Evolutionary conservation across 2,113 vertebrate species (phyloP).

Genomic region (Lathamus discolor): DNA sequence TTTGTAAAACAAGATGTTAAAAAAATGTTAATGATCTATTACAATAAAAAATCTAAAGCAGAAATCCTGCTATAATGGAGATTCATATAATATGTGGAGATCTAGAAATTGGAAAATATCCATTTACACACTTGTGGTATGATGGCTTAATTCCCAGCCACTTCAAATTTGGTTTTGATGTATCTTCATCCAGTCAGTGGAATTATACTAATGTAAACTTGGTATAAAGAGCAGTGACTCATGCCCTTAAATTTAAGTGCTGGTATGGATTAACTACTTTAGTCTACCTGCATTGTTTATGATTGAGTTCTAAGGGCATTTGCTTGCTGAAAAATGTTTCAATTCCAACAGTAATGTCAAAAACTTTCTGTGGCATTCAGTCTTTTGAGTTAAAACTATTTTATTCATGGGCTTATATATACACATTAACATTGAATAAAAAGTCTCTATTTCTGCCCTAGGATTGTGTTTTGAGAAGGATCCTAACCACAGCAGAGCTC

Average conservation of each 20-base stretch:
- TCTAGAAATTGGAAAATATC: constrained; percentile 1
- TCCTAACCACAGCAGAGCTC: not conserved
- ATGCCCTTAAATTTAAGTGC: not conserved
- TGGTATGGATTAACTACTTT: not conserved
- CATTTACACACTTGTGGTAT: not conserved
- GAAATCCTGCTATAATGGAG: not conserved
- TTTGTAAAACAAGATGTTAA: not conserved
- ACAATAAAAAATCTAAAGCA: not conserved
- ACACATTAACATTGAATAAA: not conserved
- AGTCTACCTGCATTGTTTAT: not conserved
- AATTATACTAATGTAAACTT: not conserved
- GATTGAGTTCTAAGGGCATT: not conserved
- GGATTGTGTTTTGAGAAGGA: not conserved
- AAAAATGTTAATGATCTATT: not conserved
- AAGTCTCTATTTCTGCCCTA: not conserved
- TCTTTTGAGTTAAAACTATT: not conserved
- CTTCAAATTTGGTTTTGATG: not conserved
- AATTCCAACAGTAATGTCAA: not conserved
- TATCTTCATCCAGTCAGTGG: not conserved
- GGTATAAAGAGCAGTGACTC: not conserved
- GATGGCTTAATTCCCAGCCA: not conserved
- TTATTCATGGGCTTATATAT: not conserved
- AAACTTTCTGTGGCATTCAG: not conserved
- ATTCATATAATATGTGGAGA: not conserved
- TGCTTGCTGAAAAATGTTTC: not conserved